Percentiles rank a stretch among this genome's conserved stretches.
These are phyloP conservation scores for Macrobrachium rosenbergii DNA, from an alignment of 1,140 invertebrate species.

Conservation along the genomic window DNA sequence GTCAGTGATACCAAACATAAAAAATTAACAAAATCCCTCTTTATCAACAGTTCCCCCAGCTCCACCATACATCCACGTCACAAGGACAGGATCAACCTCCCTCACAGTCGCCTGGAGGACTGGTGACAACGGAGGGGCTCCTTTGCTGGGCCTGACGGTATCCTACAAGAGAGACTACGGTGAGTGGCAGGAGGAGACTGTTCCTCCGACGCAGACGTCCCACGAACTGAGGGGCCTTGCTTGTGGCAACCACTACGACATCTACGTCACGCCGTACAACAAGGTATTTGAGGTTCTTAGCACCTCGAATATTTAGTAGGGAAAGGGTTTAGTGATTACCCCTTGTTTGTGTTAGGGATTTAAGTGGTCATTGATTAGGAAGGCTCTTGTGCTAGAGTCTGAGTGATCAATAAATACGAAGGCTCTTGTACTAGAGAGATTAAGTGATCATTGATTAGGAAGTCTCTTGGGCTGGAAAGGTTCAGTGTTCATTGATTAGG, in stretches of 20 bases:
- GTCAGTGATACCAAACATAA: not conserved
- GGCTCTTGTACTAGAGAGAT: too few relatives aligned
- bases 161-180: conserved; percentile 71
- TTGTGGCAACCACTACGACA: conserved; percentile 76
- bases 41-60: conserved; percentile 46
- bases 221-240: conserved; percentile 80
- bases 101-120: conserved; percentile 59
- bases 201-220: conserved; percentile 78
- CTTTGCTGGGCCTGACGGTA: conserved; percentile 70
- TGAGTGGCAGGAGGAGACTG: conserved; percentile 73
- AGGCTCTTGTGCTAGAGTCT: too few relatives aligned
- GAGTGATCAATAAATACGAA: too few relatives aligned
- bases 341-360: not conserved
- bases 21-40: not conserved
- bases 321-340: not conserved
- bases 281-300: conserved; percentile 8
- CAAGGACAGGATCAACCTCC: conserved; percentile 36
- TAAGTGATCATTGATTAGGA: too few relatives aligned
- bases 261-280: conserved; percentile 68
- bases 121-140: conserved; percentile 58
- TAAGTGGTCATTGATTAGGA: too few relatives aligned
- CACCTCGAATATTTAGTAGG: not conserved
- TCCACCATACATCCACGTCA: conserved; percentile 56
- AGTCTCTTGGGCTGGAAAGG: too few relatives aligned
- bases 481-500: too few relatives aligned